Percentiles rank a stretch among this genome's conserved stretches.
Conservation (phyloP, 2,113 vertebrate genomes). For the Hipposideros armiger region DNA sequence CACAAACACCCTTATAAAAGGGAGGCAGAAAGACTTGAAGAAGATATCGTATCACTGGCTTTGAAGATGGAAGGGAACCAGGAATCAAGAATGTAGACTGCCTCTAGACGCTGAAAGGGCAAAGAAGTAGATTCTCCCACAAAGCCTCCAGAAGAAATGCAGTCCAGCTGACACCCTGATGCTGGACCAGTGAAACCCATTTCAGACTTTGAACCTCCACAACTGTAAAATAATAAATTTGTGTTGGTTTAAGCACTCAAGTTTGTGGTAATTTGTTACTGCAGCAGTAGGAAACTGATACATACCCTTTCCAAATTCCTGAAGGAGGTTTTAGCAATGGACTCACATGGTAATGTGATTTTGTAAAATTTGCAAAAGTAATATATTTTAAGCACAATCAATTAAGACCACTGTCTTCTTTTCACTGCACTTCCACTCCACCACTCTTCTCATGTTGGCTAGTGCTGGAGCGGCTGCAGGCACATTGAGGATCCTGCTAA, state of each 20-base stretch:
- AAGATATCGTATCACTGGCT: neutral
- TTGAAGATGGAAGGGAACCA: neutral
- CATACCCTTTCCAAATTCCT: neutral
- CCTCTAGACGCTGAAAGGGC: neutral
- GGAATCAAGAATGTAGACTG: neutral
- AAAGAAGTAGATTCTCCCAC: neutral
- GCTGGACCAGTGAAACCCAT: neutral
- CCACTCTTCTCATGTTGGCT: neutral
- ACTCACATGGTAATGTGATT: neutral
- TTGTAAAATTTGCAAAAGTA: constrained; percentile 35
- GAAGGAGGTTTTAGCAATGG: neutral
- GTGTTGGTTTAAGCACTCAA: neutral
- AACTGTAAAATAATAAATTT: neutral
- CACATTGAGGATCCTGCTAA: neutral
- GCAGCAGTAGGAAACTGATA: neutral
- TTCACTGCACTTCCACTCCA: neutral
- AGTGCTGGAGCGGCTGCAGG: neutral
- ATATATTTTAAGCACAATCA: constrained; percentile 21
- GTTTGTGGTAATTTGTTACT: neutral
- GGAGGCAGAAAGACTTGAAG: neutral
- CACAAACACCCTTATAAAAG: neutral
- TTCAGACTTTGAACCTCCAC: constrained; percentile 6
- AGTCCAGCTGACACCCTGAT: neutral
- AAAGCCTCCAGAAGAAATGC: constrained; percentile 8
- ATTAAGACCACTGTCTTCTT: neutral